Base-by-base conservation (phyloP, 1,140 invertebrate species). In the Drosophila fuyamai region DNA sequence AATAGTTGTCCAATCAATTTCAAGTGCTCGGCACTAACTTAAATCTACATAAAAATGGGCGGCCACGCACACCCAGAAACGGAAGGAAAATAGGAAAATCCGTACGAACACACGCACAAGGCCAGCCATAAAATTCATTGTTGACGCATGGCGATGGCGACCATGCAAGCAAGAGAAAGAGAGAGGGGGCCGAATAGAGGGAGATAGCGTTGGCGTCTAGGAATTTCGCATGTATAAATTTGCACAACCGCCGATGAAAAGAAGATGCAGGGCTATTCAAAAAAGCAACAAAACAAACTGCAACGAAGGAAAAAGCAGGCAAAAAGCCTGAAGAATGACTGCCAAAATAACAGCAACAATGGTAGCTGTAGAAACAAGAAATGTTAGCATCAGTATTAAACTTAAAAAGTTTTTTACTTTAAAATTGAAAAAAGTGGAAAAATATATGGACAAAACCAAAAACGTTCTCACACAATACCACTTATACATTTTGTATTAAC, bases 1-100 rank as follows among this genome's bases (percentile, higher is more conserved):
- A 79, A 88, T 88, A 88, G 65, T 89, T 88, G 65, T 89, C 79
- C 84, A 89, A 88, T 89, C 84, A 88, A 88, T 81, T 89, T 89
- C 77, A 74, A 84, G 84, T 75, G 68, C 48, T 77, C 50, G 68
- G 78, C 76, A 79, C 70, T 82, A 88, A 74, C 73, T 80, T 80
- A 73, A 88, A 89, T 89, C 83, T 88, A 83, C 83, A 88, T 88
- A 89, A 88, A 83, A 79, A 63, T 81, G 56, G 51, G 43, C 53
- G 56, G 53, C 40, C 46, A 71, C 68, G 68, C 56, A 56, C 66
- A 27, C 27, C 14, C 29, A 14, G 35, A 50, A 27, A 18, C 23
- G 38, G 70, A 14, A 23, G 12, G 55, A 60, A 43, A 47, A 51
- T 43, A 38, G 38, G 13, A 8, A 27, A 29, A 50, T 35, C 51